Conservation (phyloP, 2,888 invertebrate genomes). For the Parnassius smintheus region DNA sequence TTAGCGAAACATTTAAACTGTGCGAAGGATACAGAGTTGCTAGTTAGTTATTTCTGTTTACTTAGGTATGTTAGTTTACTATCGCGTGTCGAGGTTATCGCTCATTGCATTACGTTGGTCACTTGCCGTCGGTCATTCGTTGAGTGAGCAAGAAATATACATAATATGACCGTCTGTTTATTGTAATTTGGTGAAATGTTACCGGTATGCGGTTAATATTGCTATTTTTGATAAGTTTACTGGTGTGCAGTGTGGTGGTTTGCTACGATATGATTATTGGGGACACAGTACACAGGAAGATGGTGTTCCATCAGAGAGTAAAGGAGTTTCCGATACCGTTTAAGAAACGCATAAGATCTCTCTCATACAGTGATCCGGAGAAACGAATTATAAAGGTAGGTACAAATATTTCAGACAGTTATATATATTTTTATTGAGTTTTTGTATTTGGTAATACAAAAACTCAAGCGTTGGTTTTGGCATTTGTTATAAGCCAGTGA, state of each 20-base stretch:
- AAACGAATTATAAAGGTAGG: slow-evolving; percentile 72
- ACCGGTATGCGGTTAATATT: slow-evolving; percentile 60
- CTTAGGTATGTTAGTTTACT: slow-evolving; percentile 32
- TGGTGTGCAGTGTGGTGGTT: slow-evolving; percentile 17
- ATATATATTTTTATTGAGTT: no score
- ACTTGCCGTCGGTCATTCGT: slow-evolving; percentile 39
- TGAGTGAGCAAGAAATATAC: slow-evolving; percentile 30
- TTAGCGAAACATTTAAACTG: slow-evolving; percentile 24
- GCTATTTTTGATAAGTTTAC: slow-evolving; percentile 39
- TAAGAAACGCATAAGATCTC: slow-evolving; percentile 65
- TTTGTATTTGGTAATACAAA: no score
- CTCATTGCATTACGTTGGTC: slow-evolving; percentile 37
- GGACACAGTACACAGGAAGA: slow-evolving; percentile 72
- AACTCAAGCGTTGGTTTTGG: no score
- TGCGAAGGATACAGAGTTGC: background rate
- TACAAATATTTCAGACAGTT: slow-evolving; percentile 30
- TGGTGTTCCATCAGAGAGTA: slow-evolving; percentile 73
- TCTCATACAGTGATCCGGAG: slow-evolving; percentile 65
- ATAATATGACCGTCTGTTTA: slow-evolving; percentile 33
- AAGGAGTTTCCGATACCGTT: slow-evolving; percentile 75
- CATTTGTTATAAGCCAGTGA: no score
- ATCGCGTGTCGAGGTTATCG: slow-evolving; percentile 55
- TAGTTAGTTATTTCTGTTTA: slow-evolving; percentile 20
- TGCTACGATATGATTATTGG: slow-evolving; percentile 70
- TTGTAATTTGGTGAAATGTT: slow-evolving; percentile 37